phyloP scores from a whole-genome alignment of 1,140 invertebrate genomes.

The Sitodiplosis mosellana region DNA sequence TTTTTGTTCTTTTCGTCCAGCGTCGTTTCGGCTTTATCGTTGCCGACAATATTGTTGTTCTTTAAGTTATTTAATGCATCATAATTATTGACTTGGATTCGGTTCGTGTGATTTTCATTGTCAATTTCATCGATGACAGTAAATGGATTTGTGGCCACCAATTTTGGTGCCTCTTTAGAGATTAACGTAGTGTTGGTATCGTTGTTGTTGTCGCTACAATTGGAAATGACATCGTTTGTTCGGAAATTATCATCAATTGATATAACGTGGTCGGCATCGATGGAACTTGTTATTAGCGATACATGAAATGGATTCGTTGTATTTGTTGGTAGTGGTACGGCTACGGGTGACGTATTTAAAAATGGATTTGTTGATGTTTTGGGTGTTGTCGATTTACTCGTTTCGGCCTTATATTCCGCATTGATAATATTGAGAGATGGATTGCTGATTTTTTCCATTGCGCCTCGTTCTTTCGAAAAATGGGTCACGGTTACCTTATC shows the following conservation, averaged over 20 bases:
- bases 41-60: constrained; percentile 21
- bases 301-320: constrained; percentile 3
- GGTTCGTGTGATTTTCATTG: constrained; percentile 2
- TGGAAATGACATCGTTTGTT: not conserved
- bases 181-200: constrained; percentile 4
- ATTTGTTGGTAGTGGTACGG: constrained; percentile 3
- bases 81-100: not conserved
- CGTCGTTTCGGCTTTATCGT: constrained; percentile 12
- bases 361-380: not conserved
- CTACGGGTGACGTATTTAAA: constrained; percentile 7
- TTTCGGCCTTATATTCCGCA: not conserved
- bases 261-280: not conserved
- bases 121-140: not conserved
- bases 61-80: not conserved
- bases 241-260: not conserved
- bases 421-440: constrained; percentile 7
- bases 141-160: not conserved
- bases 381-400: not conserved
- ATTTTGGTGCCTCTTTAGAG: constrained; percentile 2
- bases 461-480: constrained; percentile 16
- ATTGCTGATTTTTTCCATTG: constrained; percentile 15
- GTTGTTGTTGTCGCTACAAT: constrained; percentile 7
- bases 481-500: constrained; percentile 28
- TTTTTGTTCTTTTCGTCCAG: constrained; percentile 3
- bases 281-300: not conserved